Evolutionary conservation across 2,888 invertebrate genomes (phyloP), one percentile per base, ranked within the genome.

Genomic region (Synanthedon andrenaeformis): DNA sequence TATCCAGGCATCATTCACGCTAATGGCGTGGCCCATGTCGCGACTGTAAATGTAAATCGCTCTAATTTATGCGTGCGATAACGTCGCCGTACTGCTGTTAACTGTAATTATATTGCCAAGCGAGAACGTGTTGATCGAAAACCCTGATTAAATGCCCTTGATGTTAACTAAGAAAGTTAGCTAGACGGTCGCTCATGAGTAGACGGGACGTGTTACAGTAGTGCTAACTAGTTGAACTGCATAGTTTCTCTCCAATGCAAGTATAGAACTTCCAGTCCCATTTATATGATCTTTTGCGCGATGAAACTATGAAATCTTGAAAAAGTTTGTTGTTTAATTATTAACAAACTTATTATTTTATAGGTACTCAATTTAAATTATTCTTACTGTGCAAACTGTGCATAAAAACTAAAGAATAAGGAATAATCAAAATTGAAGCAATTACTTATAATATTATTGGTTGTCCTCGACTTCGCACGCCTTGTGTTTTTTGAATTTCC

Each of bases 81-180:
- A 85, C 85, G 85, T 85, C 85, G 76, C 78, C 81, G 81, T 79
- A 77, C 79, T 79, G 85, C 85, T 85, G 86, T 85, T 85, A 84
- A 82, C 82, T 82, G 85, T 87, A 86, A 86, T 87, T 85, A 86
- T 86, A 84, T 84, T 84, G 80, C 83, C 76, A 73, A 75, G 81
- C 79, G 83, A 83, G 84, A 85, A 85, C 85, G 82, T 84, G 84
- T 82, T 85, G 86, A 86, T 87, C 84, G 82, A 81, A 84, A 85
- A 74, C 76, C 69, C 79, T 77, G 85, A 84, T 84, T 82, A 82
- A 78, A 75, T 68, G 76, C 71, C 70, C 70, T 69, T 74, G 74
- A 73, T 72, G 76, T 67, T 66, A 68, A 72, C 66, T 66, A 72
- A 74, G 73, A 74, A 80, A 81, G 73, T 49, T 49, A 72, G 72